These are phyloP conservation scores for Porphyrio hochstetteri DNA, from an alignment of 2,113 vertebrate species.

Conservation along the genomic window DNA sequence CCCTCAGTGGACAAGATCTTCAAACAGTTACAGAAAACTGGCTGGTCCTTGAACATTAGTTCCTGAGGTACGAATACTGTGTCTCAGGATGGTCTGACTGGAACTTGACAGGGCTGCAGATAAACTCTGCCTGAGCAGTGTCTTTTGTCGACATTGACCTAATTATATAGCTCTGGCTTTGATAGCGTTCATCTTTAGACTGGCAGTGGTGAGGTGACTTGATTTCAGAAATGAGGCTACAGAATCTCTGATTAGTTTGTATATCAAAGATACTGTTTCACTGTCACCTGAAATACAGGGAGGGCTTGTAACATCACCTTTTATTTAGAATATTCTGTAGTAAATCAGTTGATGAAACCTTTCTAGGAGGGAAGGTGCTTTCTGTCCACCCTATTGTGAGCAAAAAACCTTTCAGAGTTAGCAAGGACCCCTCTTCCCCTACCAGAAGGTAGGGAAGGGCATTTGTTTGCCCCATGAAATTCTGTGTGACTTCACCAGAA, in stretches of 20 bases:
- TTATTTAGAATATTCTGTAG: neutral
- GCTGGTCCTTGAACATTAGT: slow-evolving; percentile 86
- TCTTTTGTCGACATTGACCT: slow-evolving; percentile 1
- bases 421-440: neutral
- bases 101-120: neutral
- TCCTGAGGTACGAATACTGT: neutral
- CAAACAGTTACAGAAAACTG: slow-evolving; percentile 89
- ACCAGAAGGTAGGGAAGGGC: neutral
- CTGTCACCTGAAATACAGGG: neutral
- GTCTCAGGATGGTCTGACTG: neutral
- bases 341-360: neutral
- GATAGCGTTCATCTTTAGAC: neutral
- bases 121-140: neutral
- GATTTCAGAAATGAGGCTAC: slow-evolving; percentile 12
- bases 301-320: neutral
- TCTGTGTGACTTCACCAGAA: neutral
- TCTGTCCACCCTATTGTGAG: neutral
- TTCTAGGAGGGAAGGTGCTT: neutral
- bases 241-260: neutral
- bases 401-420: neutral
- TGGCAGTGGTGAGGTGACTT: neutral
- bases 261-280: neutral
- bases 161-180: neutral
- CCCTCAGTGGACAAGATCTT: slow-evolving; percentile 89
- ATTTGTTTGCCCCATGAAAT: neutral